phyloP scores from a whole-genome alignment of 1,140 invertebrate species.

The Psix sp. region DNA sequence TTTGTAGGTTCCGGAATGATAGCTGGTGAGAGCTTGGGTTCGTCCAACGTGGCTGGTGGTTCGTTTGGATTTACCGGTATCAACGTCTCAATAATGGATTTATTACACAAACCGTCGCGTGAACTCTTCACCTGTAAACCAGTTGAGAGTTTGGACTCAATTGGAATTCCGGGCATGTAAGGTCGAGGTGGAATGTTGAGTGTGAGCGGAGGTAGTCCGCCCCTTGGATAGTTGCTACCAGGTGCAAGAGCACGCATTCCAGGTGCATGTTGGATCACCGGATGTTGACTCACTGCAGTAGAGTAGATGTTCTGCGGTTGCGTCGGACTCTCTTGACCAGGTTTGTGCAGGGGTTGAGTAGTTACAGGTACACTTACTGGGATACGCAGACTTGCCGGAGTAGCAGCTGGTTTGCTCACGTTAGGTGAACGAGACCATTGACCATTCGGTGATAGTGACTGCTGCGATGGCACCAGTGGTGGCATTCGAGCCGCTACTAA shows the following conservation, averaged over 20 bases:
- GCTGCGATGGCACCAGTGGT: conserved; percentile 64
- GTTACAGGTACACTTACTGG: conserved; percentile 68
- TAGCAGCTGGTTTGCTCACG: conserved; percentile 44
- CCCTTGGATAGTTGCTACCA: conserved; percentile 65
- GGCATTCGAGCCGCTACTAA: conserved; percentile 59
- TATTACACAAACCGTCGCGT: conserved; percentile 59
- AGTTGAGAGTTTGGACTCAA: conserved; percentile 47
- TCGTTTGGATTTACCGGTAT: conserved; percentile 68
- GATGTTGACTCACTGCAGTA: conserved; percentile 71
- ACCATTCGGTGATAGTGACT: conserved; percentile 69
- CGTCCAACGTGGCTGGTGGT: conserved; percentile 64
- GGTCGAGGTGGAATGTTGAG: conserved; percentile 72
- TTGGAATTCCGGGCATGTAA: conserved; percentile 70
- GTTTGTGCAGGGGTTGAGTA: conserved; percentile 66
- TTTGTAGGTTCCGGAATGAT: conserved; percentile 69
- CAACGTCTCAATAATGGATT: conserved; percentile 73
- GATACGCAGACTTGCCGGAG: conserved; percentile 12
- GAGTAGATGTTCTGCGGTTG: conserved; percentile 70
- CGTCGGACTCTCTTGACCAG: conserved; percentile 53
- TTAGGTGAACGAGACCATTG: conserved; percentile 65
- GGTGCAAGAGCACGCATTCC: conserved; percentile 71
- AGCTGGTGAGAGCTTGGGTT: conserved; percentile 71
- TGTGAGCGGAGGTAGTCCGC: conserved; percentile 71
- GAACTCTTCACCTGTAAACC: conserved; percentile 65
- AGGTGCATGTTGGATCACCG: conserved; percentile 74